Base-by-base conservation (phyloP, 2,113 vertebrate species). In the Halichoerus grypus region DNA sequence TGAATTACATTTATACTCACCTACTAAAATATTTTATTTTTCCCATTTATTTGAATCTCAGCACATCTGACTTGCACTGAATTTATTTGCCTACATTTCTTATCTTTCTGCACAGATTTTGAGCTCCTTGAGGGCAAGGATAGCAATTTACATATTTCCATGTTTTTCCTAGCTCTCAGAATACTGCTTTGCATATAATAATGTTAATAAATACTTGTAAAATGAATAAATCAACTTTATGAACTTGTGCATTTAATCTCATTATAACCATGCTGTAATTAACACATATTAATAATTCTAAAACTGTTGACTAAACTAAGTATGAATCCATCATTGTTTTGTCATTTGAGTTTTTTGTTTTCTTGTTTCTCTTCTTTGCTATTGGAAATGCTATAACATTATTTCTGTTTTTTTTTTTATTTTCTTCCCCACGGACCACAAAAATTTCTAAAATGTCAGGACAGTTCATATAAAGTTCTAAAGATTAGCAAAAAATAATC, bases 11-110 rank as follows among this genome's bases (percentile, higher is more conserved):
- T 86, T 61, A 42, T 91, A 61, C 28, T 87, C 49, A 83, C 15
- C 36, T 79, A 39, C n/a, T 93, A 89, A 84, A 92, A 90, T 83
- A 87, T n/a, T 90, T 92, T 86, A 69, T 57, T 87, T 94, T 83
- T 55, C 7, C 51, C 24, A 84, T 65, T 80, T 97, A 74, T 88
- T 63, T 96, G 72, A 82, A 55, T 87, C 33, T 90, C 26, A 88
- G 21, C 53, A 59, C 49, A 72, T 28, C 9, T 84, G 26, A 19
- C 80, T 90, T 81, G 4, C 26, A 39, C 59, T 92, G 79, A 82
- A 86, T 95, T 90, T 85, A 33, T 89, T 72, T 51, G 26, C 31
- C 86, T 81, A 69, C 19, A 26, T 69, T 91, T 91, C 51, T 94
- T 88, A 63, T 88, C 55, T 96, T 87, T 96, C 31, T 31, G 67